phyloP scores from a whole-genome alignment of 2,113 vertebrate genomes.

The Elachura formosa region DNA sequence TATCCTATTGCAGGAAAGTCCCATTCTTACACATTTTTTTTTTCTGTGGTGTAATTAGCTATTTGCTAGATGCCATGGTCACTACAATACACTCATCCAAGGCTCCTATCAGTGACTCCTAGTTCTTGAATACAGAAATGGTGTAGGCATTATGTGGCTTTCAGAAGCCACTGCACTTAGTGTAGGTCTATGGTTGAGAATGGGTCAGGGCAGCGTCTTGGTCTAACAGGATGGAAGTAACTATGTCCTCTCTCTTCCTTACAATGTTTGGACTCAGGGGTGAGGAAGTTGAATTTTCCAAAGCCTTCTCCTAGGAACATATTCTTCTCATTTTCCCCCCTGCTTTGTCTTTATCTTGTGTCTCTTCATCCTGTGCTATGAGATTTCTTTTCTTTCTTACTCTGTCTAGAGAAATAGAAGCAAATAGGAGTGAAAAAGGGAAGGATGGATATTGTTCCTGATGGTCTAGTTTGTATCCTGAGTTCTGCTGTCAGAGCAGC shows the following conservation, averaged over 20 bases:
- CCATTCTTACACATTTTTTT: not conserved
- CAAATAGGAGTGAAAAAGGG: not conserved
- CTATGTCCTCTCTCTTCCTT: not conserved
- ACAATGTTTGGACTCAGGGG: not conserved
- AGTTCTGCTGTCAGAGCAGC: not conserved
- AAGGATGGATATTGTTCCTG: not conserved
- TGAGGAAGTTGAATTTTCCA: not conserved
- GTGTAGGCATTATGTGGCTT: not conserved
- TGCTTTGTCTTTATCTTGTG: not conserved
- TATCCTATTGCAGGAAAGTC: not conserved
- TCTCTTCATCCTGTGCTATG: not conserved
- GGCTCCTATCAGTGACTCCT: not conserved
- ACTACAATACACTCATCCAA: not conserved
- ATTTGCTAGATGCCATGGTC: not conserved
- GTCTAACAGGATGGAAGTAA: not conserved
- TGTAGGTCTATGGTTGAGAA: not conserved
- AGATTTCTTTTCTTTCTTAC: not conserved
- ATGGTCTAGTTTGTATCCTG: not conserved
- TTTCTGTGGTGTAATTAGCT: not conserved
- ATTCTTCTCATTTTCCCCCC: accelerated
- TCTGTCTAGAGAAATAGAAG: not conserved
- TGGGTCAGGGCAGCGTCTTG: not conserved
- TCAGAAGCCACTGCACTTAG: not conserved
- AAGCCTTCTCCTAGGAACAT: not conserved
- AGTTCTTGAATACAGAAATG: not conserved